Base-by-base conservation (phyloP, 1,140 invertebrate species). In the Hestina assimilis region DNA sequence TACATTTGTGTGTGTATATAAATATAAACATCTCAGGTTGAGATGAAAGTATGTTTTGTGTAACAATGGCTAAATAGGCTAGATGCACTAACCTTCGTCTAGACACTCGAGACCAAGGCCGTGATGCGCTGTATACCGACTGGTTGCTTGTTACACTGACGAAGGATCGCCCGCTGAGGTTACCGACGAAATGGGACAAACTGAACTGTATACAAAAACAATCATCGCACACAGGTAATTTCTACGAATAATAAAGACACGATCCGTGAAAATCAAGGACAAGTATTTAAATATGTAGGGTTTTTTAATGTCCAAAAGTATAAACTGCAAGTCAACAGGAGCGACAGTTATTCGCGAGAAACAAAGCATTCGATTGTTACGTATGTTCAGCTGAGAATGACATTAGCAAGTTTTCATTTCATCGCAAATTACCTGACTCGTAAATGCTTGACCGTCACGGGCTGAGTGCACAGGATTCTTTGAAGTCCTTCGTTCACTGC, bases 91-190 rank as follows among this genome's bases (percentile, higher is more conserved):
- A 92, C 92, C 91, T 92, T 87, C 89, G 87, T 67, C 90, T 69
- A 57, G 91, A 92, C 54, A 91, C 83, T 60, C 90, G 86, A 67
- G 91, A 92, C 89, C 90, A 92, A 73, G 91, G 91, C 62, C 89
- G 78, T 41, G 88, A 85, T 71, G 87, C 79, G 72, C 89, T 90
- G 70, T 83, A 84, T 46, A 83, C 80, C 14, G 89, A 89, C 75
- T 89, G 83, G 70, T 80, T 87, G 65, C 89, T 90, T 24, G 83
- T 79, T 54, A 85, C 75, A 67, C 87, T 90, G 46, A 79, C 63
- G 72, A 88, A 83, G 26, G 88, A 89, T 61, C 89, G 79, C 55
- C 88, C 87, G 66, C 89, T 90, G 56, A 89, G 76, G 73, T 89
- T 90, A 68, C 85, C 85, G 63, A 88, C 79, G 75, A 89, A 89